Evolutionary conservation across 2,113 vertebrate species (phyloP).

Genomic region (Motacilla tschutschensis): DNA sequence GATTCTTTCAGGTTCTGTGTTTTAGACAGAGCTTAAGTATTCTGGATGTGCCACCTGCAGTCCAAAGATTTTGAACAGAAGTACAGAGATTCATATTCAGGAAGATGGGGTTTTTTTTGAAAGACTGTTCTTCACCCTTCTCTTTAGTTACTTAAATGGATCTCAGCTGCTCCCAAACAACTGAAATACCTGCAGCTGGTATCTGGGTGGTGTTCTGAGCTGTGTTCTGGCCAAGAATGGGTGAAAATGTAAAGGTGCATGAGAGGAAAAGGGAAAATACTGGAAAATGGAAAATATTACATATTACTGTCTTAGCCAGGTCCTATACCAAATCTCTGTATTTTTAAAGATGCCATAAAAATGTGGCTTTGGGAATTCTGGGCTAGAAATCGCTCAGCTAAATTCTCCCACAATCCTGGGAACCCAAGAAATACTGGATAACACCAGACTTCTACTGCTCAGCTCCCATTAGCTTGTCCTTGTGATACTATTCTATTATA

Average conservation of each 20-base stretch:
- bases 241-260: background rate
- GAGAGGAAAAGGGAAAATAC: background rate
- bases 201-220: background rate
- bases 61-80: background rate
- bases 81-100: fast-evolving
- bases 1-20: background rate
- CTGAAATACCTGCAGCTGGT: background rate
- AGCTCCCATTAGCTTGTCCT: background rate
- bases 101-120: background rate
- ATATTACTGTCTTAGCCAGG: background rate
- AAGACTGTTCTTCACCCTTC: background rate
- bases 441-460: background rate
- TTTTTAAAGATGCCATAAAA: background rate
- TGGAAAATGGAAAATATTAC: background rate
- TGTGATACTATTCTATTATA: background rate
- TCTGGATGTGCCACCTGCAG: background rate
- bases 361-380: background rate
- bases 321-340: background rate
- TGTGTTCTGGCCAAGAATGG: background rate
- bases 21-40: background rate
- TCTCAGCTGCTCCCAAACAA: background rate
- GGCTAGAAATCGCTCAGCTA: background rate
- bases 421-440: background rate
- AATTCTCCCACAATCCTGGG: background rate
- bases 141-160: background rate